These are phyloP conservation scores for Blastobasis lacticolella DNA, from an alignment of 2,888 invertebrate genomes.

Conservation along the genomic window DNA sequence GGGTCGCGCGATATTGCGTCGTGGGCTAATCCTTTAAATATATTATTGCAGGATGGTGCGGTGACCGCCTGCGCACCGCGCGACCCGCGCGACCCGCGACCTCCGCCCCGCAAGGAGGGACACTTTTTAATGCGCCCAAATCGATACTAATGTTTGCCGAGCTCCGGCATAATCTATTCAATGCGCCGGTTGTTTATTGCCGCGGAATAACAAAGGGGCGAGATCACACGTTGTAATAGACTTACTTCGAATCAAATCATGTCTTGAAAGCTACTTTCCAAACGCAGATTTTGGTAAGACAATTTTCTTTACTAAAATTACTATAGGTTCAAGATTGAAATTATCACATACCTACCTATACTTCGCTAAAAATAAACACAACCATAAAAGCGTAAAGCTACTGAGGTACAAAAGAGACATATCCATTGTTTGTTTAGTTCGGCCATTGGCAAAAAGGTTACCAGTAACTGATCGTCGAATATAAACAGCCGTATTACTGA, in stretches of 20 bases:
- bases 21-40: slow-evolving; percentile 73
- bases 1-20: slow-evolving; percentile 71
- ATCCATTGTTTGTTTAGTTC: too few species aligned
- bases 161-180: slow-evolving; percentile 28
- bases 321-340: too few species aligned
- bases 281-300: too few species aligned
- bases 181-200: slow-evolving; percentile 10
- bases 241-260: slow-evolving; percentile 8
- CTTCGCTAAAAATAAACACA: too few species aligned
- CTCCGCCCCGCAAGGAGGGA: slow-evolving; percentile 40
- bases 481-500: slow-evolving; percentile 16
- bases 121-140: slow-evolving; percentile 60
- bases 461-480: slow-evolving; percentile 14
- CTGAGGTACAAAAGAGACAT: too few species aligned
- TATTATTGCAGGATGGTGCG: slow-evolving; percentile 68
- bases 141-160: slow-evolving; percentile 57
- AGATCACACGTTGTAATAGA: not conserved
- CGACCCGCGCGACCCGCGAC: slow-evolving; percentile 23
- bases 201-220: not conserved
- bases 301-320: too few species aligned
- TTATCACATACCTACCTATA: too few species aligned
- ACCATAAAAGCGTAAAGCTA: too few species aligned
- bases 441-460: slow-evolving; percentile 3
- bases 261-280: not conserved
- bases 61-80: slow-evolving; percentile 34